Conservation (phyloP, 2,888 invertebrate species). For the Heliconius hortense region DNA sequence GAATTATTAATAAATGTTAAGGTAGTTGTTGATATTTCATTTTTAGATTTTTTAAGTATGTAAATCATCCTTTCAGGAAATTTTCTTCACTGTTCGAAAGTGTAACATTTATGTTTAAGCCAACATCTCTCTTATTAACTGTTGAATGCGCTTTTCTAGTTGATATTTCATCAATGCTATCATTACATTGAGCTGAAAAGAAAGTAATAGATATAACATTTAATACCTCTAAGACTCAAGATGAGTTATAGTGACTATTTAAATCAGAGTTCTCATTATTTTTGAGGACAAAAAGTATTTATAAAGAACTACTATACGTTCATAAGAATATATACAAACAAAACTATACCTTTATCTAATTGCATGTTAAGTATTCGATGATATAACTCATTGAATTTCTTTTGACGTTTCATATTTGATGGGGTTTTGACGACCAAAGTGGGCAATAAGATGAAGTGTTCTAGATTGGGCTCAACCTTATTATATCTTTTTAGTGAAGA, state of each 20-base stretch:
- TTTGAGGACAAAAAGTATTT: neutral
- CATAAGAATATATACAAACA: neutral
- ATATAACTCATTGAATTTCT: conserved; percentile 73
- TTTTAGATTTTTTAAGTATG: conserved; percentile 33
- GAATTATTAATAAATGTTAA: neutral
- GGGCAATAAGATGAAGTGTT: conserved; percentile 71
- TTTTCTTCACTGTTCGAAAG: conserved; percentile 52
- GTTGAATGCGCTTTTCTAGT: conserved; percentile 17
- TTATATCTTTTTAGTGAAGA: conserved; percentile 55
- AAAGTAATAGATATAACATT: conserved; percentile 29
- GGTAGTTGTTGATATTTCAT: neutral
- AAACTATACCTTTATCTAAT: conserved; percentile 56
- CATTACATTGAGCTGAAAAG: conserved; percentile 51
- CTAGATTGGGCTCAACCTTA: conserved; percentile 64
- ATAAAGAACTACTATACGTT: neutral
- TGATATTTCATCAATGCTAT: conserved; percentile 7
- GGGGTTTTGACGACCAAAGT: conserved; percentile 73
- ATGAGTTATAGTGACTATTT: no score
- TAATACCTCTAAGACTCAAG: neutral
- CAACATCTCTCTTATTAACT: conserved; percentile 57
- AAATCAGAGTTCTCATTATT: neutral
- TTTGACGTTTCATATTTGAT: conserved; percentile 72
- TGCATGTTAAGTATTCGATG: conserved; percentile 69
- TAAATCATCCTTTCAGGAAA: conserved; percentile 32
- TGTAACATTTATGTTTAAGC: conserved; percentile 66